Evolutionary conservation across 2,113 vertebrate genomes (phyloP).

Genomic region (Tenebrosternarchus preto): DNA sequence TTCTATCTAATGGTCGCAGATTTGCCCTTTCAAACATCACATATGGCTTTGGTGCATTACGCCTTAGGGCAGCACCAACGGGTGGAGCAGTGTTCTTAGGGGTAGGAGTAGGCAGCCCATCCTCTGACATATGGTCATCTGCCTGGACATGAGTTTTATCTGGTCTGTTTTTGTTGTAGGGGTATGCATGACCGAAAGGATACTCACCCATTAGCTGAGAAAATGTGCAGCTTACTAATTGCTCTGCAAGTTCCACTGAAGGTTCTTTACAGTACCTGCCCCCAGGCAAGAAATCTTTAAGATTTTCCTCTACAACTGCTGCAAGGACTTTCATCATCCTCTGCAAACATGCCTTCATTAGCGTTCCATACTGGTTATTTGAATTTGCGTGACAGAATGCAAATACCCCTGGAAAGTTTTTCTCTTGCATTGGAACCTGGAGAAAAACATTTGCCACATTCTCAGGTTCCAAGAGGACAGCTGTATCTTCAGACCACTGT

Average conservation of each 20-base stretch:
- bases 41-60: not conserved
- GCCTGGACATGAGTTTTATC: not conserved
- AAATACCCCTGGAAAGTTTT: conserved; percentile 68
- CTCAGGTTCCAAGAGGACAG: conserved; percentile 68
- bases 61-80: not conserved
- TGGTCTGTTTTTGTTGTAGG: conserved; percentile 44
- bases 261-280: conserved; percentile 64
- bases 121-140: not conserved
- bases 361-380: conserved; percentile 67
- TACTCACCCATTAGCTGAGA: conserved; percentile 72
- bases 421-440: conserved; percentile 71
- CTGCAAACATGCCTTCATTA: conserved; percentile 70
- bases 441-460: conserved; percentile 66
- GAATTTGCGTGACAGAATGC: conserved; percentile 62
- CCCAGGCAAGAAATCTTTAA: conserved; percentile 74
- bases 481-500: conserved; percentile 70
- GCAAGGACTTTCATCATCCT: conserved; percentile 68
- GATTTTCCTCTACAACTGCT: conserved; percentile 65
- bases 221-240: conserved; percentile 68
- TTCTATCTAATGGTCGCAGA: not conserved
- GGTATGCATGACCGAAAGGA: conserved; percentile 54
- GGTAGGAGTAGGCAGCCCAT: not conserved
- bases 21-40: conserved; percentile 15
- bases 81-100: not conserved
- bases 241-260: conserved; percentile 49